phyloP scores from a whole-genome alignment of 2,888 invertebrate species.

The Toxonevra muliebris region DNA sequence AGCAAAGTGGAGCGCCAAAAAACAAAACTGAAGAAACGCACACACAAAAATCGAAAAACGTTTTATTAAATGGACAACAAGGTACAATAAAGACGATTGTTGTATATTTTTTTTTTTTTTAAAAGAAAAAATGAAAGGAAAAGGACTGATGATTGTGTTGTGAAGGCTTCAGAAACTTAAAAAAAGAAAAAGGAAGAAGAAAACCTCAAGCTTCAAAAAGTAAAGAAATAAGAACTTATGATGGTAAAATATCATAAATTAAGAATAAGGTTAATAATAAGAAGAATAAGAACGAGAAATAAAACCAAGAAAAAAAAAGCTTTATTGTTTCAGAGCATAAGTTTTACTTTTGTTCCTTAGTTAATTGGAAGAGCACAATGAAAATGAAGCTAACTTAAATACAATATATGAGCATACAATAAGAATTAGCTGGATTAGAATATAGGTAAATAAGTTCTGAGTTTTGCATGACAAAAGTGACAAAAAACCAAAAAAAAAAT shows the following conservation, averaged over 20 bases:
- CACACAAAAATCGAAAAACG: slow-evolving; percentile 1
- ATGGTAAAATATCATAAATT: slow-evolving; percentile 17
- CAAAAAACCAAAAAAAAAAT: too few relatives aligned
- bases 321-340: not conserved
- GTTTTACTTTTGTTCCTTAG: too few relatives aligned
- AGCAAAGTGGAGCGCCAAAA: slow-evolving; percentile 2
- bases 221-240: not conserved
- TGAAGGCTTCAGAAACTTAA: not conserved
- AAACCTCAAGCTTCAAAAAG: not conserved
- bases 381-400: too few relatives aligned
- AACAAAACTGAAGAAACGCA: not conserved
- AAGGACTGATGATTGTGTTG: not conserved
- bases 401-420: not conserved
- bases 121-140: slow-evolving; percentile 4
- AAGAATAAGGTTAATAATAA: slow-evolving; percentile 5
- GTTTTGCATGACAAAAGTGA: too few relatives aligned
- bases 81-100: slow-evolving; percentile 23
- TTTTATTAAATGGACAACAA: slow-evolving; percentile 25
- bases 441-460: not conserved
- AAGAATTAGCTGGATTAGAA: slow-evolving; percentile 23
- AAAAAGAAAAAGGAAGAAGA: not conserved
- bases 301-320: not conserved
- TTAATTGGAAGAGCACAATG: too few relatives aligned
- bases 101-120: not conserved
- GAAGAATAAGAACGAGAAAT: not conserved